Evolutionary conservation across 2,113 vertebrate species (phyloP), one percentile per base, ranked within the genome.

Genomic region (Siniperca chuatsi): DNA sequence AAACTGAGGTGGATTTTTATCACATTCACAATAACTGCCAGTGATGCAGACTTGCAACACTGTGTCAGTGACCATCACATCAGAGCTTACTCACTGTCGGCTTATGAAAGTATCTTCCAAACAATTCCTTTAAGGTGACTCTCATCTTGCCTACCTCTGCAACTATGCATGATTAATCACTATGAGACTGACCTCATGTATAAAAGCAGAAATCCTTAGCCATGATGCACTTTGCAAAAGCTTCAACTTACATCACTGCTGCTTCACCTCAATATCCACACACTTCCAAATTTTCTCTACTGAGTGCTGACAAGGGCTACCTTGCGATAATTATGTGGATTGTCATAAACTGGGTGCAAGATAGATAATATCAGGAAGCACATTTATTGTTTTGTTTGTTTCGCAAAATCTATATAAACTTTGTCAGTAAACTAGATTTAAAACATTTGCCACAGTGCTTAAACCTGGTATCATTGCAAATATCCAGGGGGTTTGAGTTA

Each of bases 91-190:
- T 84, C 70, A 81, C 48, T 62, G 61, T 20, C 54, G 62, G 44
- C 72, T 81, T n/a, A 62, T n/a, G 46, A 86, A 74, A 60, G 37
- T 71, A 78, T 83, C 81, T 78, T 84, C 75, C 16, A 77, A 70
- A 77, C n/a, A 81, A 23, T 70, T 69, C 54, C 20, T 86, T 64
- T 76, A 81, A 74, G 35, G 82, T 86, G 74, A 78, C 79, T 88
- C 65, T 76, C 42, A 61, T 48, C 65, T 40, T 75, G 54, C 76
- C 71, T 64, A 68, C 64, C 54, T 79, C 71, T 50, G 70, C 69
- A 60, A 52, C 50, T 25, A 55, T 70, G 87, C 60, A 69, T 57
- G 67, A 83, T 82, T 86, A 79, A 87, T 80, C 40, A 35, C 40
- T 44, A 74, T 5, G 13, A 67, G 67, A 66, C 62, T 55, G 66